Evolutionary conservation across 2,888 invertebrate genomes (phyloP).

Genomic region (Apodemia hepburni): DNA sequence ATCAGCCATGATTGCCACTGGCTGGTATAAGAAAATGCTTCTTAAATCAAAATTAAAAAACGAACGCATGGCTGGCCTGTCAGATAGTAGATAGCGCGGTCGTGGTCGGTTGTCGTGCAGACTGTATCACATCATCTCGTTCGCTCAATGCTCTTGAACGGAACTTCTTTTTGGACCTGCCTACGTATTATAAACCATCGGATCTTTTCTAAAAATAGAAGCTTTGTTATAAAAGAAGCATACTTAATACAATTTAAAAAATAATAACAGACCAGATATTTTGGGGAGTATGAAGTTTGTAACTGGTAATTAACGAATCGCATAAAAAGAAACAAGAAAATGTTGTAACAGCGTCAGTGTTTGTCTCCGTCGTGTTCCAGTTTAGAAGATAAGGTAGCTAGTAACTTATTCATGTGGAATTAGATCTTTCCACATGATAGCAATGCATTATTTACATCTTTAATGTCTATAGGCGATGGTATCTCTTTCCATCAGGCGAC

Average conservation of each 20-base stretch:
- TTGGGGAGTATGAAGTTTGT: too few relatives aligned
- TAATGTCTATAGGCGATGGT: too few relatives aligned
- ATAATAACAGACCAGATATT: background rate
- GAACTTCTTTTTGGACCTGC: conserved; percentile 24
- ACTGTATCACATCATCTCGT: conserved; percentile 47
- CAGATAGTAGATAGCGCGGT: conserved; percentile 37
- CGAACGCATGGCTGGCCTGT: conserved; percentile 26
- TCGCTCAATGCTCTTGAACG: conserved; percentile 23
- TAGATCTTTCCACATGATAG: too few relatives aligned
- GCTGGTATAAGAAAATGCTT: conserved; percentile 10
- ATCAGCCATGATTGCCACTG: conserved; percentile 10
- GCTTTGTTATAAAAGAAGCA: background rate
- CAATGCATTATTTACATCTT: too few relatives aligned
- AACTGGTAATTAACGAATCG: too few relatives aligned
- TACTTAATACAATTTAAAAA: background rate
- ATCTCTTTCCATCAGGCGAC: too few relatives aligned
- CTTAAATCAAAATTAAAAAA: conserved; percentile 27
- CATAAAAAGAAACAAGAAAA: too few relatives aligned
- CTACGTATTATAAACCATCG: conserved; percentile 14
- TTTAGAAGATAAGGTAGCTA: too few relatives aligned
- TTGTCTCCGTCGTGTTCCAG: too few relatives aligned
- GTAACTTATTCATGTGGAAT: too few relatives aligned
- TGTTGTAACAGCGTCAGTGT: too few relatives aligned
- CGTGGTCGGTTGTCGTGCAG: conserved; percentile 40
- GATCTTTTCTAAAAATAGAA: background rate